Conservation (phyloP, 2,113 vertebrate species). For the Epinephelus lanceolatus region DNA sequence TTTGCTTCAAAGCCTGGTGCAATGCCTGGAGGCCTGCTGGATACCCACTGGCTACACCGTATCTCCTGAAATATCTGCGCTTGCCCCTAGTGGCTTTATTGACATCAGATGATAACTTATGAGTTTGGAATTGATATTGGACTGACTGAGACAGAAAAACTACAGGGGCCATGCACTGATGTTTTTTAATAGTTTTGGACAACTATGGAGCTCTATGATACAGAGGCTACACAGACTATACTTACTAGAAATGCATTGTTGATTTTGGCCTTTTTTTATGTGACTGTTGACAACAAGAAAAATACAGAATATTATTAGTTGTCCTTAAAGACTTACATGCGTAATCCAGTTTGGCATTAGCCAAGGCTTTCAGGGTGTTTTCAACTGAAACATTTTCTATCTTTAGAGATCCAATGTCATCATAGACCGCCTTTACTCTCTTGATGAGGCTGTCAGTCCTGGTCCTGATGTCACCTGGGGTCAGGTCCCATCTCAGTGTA, state of each 20-base stretch:
- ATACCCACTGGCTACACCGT: no score
- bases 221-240: background rate
- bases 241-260: background rate
- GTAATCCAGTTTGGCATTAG: constrained; percentile 90
- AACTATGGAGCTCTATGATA: background rate
- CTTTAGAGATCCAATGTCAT: constrained; percentile 85
- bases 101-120: no score
- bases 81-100: no score
- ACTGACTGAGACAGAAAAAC: no score
- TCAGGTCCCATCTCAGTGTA: constrained; percentile 90
- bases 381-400: constrained; percentile 88
- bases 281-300: background rate
- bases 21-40: no score
- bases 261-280: constrained; percentile 2
- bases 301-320: background rate
- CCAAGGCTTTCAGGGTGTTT: constrained; percentile 89
- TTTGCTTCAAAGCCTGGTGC: no score
- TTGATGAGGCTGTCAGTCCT: constrained; percentile 88
- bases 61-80: no score
- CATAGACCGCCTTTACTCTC: constrained; percentile 88
- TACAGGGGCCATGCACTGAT: no score
- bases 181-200: background rate
- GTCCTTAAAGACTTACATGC: constrained; percentile 82
- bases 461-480: constrained; percentile 88
- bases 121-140: no score